These are phyloP conservation scores for Frankliniella intonsa DNA, from an alignment of 2,888 invertebrate genomes.

Conservation along the genomic window DNA sequence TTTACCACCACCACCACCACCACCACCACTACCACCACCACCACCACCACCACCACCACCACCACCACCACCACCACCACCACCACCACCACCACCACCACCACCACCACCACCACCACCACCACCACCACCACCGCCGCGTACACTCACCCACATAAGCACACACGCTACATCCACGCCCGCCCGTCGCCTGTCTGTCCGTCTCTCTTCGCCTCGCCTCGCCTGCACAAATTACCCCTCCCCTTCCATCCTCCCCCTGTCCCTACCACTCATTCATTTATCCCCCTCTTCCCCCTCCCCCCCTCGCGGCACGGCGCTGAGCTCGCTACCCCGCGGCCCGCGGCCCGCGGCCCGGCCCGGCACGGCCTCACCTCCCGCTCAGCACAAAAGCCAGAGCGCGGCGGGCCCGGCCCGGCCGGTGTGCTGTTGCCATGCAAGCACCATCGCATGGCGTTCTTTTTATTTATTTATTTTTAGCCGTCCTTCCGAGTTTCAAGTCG, in stretches of 20 bases:
- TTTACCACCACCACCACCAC: background rate
- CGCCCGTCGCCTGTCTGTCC: background rate
- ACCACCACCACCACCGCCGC: background rate
- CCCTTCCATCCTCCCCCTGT: background rate
- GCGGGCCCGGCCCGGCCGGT: background rate
- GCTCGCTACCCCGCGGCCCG: background rate
- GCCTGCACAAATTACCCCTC: slow-evolving; percentile 12
- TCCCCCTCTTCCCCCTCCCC: background rate
- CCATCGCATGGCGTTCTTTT: background rate
- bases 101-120: slow-evolving; percentile 14
- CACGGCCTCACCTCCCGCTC: too few relatives aligned
- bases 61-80: too few relatives aligned
- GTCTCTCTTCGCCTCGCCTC: background rate
- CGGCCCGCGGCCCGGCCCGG: background rate
- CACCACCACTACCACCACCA: too few relatives aligned
- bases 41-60: too few relatives aligned
- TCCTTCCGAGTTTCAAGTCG: too few relatives aligned
- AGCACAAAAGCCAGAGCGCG: too few relatives aligned
- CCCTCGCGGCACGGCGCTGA: background rate
- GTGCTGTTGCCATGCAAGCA: background rate
- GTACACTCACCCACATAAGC: too few relatives aligned
- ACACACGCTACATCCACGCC: too few relatives aligned
- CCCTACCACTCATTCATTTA: slow-evolving; percentile 17
- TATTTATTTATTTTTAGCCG: background rate
- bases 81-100: slow-evolving; percentile 10